These are phyloP conservation scores for Python bivittatus DNA, from an alignment of 2,113 vertebrate species.

Conservation along the genomic window DNA sequence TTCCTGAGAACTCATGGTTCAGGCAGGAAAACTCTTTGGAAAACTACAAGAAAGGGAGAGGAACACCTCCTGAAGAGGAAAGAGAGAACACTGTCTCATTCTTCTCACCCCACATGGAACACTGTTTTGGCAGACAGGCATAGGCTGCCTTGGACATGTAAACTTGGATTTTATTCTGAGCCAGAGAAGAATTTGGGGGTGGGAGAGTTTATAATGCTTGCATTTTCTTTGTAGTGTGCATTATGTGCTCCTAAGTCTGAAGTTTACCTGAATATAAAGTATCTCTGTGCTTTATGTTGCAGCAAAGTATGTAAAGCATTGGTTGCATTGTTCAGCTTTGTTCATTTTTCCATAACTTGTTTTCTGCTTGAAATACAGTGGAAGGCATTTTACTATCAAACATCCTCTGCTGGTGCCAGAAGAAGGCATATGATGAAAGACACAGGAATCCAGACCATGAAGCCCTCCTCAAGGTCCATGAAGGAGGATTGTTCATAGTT, in stretches of 20 bases:
- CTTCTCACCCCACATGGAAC: background rate
- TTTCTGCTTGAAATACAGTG: background rate
- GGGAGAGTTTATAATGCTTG: background rate
- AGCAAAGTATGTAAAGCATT: no score
- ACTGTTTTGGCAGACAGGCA: no score
- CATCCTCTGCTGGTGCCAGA: background rate
- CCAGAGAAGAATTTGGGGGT: background rate
- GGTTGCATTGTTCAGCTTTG: background rate
- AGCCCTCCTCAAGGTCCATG: background rate
- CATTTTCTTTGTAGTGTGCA: background rate
- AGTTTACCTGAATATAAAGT: no score
- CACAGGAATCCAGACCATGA: background rate
- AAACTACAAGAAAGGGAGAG: background rate
- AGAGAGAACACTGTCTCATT: background rate
- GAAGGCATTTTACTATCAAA: background rate
- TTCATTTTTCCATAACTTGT: background rate
- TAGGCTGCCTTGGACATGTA: background rate
- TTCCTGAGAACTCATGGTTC: background rate
- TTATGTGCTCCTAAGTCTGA: background rate
- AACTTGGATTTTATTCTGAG: background rate
- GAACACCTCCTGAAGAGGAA: no score
- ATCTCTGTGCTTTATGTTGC: background rate
- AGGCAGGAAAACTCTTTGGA: background rate
- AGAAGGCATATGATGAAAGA: background rate
- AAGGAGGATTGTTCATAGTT: background rate